Percentiles rank a stretch among this genome's conserved stretches.
Conservation (phyloP, 2,888 invertebrate genomes). For the Scaptomyza flava region DNA sequence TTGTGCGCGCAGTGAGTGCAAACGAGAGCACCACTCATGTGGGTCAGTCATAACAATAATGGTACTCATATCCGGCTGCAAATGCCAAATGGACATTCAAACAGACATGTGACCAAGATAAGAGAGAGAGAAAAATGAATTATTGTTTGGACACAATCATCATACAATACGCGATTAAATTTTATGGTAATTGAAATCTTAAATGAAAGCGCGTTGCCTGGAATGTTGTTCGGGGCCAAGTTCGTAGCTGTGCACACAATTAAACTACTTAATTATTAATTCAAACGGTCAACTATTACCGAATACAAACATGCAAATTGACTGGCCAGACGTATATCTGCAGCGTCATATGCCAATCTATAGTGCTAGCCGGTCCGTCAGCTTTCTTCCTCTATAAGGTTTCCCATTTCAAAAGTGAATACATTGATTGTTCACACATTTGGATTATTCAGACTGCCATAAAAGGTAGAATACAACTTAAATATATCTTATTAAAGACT, state of each 20-base stretch:
- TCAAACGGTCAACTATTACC: conserved; percentile 22
- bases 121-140: conserved; percentile 30
- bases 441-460: conserved; percentile 7
- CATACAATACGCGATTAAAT: conserved; percentile 22
- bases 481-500: too few species aligned
- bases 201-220: conserved; percentile 47
- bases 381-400: conserved; percentile 2
- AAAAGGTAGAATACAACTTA: background rate
- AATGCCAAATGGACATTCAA: conserved; percentile 40
- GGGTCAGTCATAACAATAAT: conserved; percentile 43
- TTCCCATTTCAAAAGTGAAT: conserved; percentile 11
- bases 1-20: conserved; percentile 2
- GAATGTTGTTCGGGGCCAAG: conserved; percentile 49
- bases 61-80: conserved; percentile 46
- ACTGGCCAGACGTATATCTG: conserved; percentile 5
- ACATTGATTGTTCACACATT: background rate
- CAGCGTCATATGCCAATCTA: conserved; percentile 17
- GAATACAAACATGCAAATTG: conserved; percentile 26
- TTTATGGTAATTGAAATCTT: conserved; percentile 55
- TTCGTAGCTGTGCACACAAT: conserved; percentile 44
- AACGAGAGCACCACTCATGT: conserved; percentile 37
- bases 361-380: conserved; percentile 10
- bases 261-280: conserved; percentile 61
- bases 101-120: background rate
- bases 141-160: conserved; percentile 8